Conservation (phyloP, 2,113 vertebrate genomes). For the Hippoglossus stenolepis region DNA sequence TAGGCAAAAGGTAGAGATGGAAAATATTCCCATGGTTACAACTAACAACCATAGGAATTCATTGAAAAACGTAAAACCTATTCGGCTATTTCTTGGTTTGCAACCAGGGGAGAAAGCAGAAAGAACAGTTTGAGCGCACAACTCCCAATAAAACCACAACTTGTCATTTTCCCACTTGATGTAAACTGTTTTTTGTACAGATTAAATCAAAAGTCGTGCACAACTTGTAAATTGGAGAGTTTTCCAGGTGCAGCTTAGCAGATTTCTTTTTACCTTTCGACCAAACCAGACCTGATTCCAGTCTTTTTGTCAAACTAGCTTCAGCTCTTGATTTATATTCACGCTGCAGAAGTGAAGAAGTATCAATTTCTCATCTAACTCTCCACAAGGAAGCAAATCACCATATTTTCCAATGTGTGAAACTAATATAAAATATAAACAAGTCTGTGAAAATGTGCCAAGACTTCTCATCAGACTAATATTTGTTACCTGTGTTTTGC, state of each 20-base stretch:
- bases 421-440: not conserved
- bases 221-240: no score
- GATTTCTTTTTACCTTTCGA: no score
- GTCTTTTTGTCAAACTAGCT: not conserved
- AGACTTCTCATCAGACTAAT: conserved; percentile 13
- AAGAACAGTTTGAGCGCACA: not conserved
- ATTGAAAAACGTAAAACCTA: no score
- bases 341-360: not conserved
- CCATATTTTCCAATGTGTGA: not conserved
- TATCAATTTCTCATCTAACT: not conserved
- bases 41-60: no score
- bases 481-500: conserved; percentile 22
- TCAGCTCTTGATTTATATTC: not conserved
- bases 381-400: not conserved
- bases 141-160: not conserved
- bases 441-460: not conserved
- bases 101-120: not conserved
- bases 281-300: not conserved
- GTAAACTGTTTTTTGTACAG: not conserved
- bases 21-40: no score
- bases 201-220: no score
- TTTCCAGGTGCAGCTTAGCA: no score
- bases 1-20: no score
- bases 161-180: not conserved
- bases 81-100: no score